Conservation (phyloP, 2,888 invertebrate species). For the Dynastes grantii region DNA sequence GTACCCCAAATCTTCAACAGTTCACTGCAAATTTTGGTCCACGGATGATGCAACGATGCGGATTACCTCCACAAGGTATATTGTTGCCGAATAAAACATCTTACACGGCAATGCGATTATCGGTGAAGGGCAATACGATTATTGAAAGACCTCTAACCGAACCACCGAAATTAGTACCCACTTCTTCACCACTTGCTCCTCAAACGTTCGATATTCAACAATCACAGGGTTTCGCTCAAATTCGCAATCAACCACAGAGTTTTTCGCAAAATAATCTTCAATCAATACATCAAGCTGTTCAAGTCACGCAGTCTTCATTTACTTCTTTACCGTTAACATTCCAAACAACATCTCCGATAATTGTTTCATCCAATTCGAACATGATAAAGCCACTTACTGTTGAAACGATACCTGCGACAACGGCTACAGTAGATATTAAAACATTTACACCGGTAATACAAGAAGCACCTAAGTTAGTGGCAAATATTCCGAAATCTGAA, state of each 20-base stretch:
- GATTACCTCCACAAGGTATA: slow-evolving; percentile 60
- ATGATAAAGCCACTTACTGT: slow-evolving; percentile 47
- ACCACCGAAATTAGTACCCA: slow-evolving; percentile 55
- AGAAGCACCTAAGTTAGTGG: slow-evolving; percentile 62
- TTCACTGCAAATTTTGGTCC: slow-evolving; percentile 64
- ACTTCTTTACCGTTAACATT: slow-evolving; percentile 25
- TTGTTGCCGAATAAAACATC: slow-evolving; percentile 52
- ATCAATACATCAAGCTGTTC: slow-evolving; percentile 28
- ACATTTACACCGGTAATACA: slow-evolving; percentile 64
- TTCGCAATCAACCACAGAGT: slow-evolving; percentile 3
- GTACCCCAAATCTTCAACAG: slow-evolving; percentile 48
- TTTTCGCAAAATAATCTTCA: slow-evolving; percentile 43
- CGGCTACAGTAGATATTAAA: slow-evolving; percentile 53
- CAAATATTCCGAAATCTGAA: slow-evolving; percentile 28
- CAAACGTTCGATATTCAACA: slow-evolving; percentile 29
- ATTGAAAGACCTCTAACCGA: slow-evolving; percentile 51
- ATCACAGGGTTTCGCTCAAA: slow-evolving; percentile 5
- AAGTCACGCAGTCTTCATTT: slow-evolving; percentile 23
- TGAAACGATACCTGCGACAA: slow-evolving; percentile 46
- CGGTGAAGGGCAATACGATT: slow-evolving; percentile 38
- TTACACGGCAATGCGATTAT: slow-evolving; percentile 35
- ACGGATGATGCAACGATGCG: slow-evolving; percentile 67
- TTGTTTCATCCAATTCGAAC: slow-evolving; percentile 51
- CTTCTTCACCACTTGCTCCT: slow-evolving; percentile 38
- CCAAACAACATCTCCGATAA: slow-evolving; percentile 52